These are phyloP conservation scores for Chitala chitala DNA, from an alignment of 2,113 vertebrate genomes.

Conservation along the genomic window DNA sequence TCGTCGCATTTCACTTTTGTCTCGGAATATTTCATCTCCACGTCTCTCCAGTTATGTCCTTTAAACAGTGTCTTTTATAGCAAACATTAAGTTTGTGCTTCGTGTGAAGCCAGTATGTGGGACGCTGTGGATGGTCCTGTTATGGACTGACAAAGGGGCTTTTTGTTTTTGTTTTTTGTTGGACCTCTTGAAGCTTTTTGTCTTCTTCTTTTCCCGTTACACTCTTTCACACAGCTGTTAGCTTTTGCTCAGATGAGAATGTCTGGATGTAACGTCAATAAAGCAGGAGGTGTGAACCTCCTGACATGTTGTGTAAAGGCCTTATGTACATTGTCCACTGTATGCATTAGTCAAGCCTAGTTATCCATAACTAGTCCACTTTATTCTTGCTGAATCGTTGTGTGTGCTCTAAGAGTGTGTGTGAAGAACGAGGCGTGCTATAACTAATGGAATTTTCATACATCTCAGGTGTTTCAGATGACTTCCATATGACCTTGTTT, in stretches of 20 bases:
- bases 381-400: conserved; percentile 12
- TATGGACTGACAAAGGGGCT: background rate
- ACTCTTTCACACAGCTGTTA: background rate
- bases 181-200: background rate
- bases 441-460: background rate
- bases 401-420: background rate
- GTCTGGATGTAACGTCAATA: no score
- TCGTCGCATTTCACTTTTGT: no score
- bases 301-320: no score
- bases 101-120: no score
- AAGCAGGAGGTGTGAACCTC: background rate
- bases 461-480: no score
- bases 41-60: no score
- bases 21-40: no score
- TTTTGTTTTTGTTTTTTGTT: background rate
- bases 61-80: no score
- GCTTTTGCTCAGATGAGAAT: conserved; percentile 12
- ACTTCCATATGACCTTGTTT: no score
- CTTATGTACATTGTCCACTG: no score
- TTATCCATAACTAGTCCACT: background rate
- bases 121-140: no score
- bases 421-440: background rate
- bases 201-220: conserved; percentile 3
- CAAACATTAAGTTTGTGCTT: no score
- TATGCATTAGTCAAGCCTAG: conserved; percentile 3